Evolutionary conservation across 2,113 vertebrate species (phyloP), one percentile per base, ranked within the genome.

Genomic region (Neolamprologus kungweensis): DNA sequence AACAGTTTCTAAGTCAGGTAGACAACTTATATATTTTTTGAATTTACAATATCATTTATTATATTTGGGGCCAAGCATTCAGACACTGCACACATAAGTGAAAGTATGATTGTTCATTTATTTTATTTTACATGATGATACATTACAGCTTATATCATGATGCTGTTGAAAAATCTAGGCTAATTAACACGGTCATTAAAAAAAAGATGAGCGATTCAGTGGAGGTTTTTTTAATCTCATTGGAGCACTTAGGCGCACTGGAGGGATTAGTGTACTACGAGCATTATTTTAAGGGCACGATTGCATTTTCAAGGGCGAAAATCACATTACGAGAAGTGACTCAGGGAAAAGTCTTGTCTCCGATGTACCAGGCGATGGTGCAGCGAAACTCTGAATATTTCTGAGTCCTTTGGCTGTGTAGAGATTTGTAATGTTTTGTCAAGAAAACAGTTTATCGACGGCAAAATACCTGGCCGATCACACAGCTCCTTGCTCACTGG

Each of bases 291-390:
- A 92, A 93, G 45, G 58, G 85, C 92, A 84, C 83, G 88, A 88
- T 94, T 93, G 92, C 88, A 90, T 87, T 94, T 94, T 93, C 88
- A 93, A 93, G 90, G 92, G 82, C 71, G 57, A 85, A 93, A 90
- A 93, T 95, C 92, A 85, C 89, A 90, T 93, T 90, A 93, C 23
- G 11, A 85, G 58, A 80, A 87, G 85, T 79, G 89, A 92, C 65
- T 93, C 81, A 65, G 89, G 85, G 81, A 92, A 84, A 89, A 93
- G 85, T 84, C 85, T 55, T 5, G 87, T 94, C 78, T 86, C 88
- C 7, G 1, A 54, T 40, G 86, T 21, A 31, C 33, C 73, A 54
- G 26, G 37, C 82, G 1, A 3, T 14, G 82, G 37, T 80, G 85
- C 84, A 21, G 57, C 3, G 2, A 60, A 75, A 51, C 47, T 81